Evolutionary conservation across 2,888 invertebrate genomes (phyloP), one percentile per base, ranked within the genome.

Genomic region (Drosophila putrida): DNA sequence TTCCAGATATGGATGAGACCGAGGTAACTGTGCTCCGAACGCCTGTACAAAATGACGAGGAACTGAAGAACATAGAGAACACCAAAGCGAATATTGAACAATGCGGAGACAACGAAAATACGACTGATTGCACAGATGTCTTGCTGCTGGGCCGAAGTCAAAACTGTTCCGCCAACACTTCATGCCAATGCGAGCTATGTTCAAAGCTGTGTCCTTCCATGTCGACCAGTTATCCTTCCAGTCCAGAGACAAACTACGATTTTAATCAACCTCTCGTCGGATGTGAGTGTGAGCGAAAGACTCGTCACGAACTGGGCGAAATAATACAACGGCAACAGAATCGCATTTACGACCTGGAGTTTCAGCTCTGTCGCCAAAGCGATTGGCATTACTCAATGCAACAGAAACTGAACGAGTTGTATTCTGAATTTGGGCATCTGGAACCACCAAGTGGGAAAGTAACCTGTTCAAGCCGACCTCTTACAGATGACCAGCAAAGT

Each of bases 41-140:
- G 1, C 70, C 75, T 2, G 51, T 27, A 9, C 61, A 69, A 6
- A 43, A 68, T 6, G 75, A 80, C 6, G 50, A 71, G 8, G 39
- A 66, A 11, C 27, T 54, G 5, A n/a, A 49, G 11, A 6, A 10
- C 2, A 10, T 49, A 28, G 27, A 33, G 4, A 4, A 41, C 20
- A 13, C 46, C 13, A 35, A 36, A 0, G 41, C 9, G 1, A 44
- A 54, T 9, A n/a, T 6, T 13, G 46, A 58, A 5, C 43, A 67
- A n/a, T 62, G 78, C 11, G 78, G 55, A 0, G 62, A 63, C 28
- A 39, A 13, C 8, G 44, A 4, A 2, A 36, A 33, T 36, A 11
- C 54, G 36, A 36, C 36, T 9, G 63, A 70, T 31, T 83, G 69
- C 46, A 84, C 85, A 9, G 84, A 85, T 46, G 89, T 85, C n/a